Evolutionary conservation across 2,113 vertebrate species (phyloP), one percentile per base, ranked within the genome.

Genomic region (Dolichotis patagonum): DNA sequence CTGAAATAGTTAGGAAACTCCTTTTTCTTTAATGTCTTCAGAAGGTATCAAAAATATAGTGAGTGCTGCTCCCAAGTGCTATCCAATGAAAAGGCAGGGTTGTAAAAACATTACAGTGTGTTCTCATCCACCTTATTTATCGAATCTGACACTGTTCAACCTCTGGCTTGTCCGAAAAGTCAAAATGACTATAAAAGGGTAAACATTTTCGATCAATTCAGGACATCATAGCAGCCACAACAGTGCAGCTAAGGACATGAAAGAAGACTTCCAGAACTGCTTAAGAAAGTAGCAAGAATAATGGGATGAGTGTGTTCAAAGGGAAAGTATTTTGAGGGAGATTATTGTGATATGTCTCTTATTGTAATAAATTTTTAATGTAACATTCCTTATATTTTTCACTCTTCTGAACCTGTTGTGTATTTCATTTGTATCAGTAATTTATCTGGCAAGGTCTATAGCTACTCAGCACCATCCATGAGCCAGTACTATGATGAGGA

Each of bases 371-470:
- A 41, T 41, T 73, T 73, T 73, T 41, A 41, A 73, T 24, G 22
- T 41, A 43, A 43, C 38, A 73, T 73, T 43, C 71, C 38, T 38
- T 22, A 26, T 43, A 88, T 81, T 80, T 97, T 96, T 93, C 19
- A 69, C 12, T 88, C 49, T 89, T 96, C 32, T 90, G 67, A 93
- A 91, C 62, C 63, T 92, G 38, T 87, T 96, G 4, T 95, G 11
- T 94, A 16, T 96, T 94, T 92, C 88, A 91, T 56, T 97, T 46
- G 88, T 95, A 85, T 96, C 58, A n/a, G 88, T 91, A 77, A 89
- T 96, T 91, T 97, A 78, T 96, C 54, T 85, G 90, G 43, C 26
- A 91, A 81, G 91, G 52, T 80, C 35, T 82, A 20, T 85, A 90
- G 62, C 38, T 87, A 69, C 12, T 24, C 41, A 71, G 24, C 46